phyloP scores from a whole-genome alignment of 2,797 vertebrate species.

The Otolemur crassicaudatus region DNA sequence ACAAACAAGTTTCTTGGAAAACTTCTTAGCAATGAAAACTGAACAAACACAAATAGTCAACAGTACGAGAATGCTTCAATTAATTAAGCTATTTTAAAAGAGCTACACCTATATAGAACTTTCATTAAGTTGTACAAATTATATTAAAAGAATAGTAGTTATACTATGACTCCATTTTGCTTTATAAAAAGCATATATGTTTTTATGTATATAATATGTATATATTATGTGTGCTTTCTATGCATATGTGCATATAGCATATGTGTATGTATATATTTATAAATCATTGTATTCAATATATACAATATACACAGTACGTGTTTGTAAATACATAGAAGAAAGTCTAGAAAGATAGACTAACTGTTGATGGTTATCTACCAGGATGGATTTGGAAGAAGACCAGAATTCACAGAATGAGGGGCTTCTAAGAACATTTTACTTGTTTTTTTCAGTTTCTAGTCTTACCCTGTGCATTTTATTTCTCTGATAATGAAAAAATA shows the following conservation, averaged over 20 bases:
- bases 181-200: neutral
- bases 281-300: neutral
- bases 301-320: neutral
- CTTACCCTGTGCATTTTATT: neutral
- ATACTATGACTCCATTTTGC: neutral
- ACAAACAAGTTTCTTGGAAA: neutral
- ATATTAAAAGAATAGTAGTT: neutral
- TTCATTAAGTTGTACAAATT: neutral
- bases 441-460: neutral
- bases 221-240: neutral
- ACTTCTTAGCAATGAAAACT: neutral
- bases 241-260: too few relatives aligned
- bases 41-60: constrained; percentile 37
- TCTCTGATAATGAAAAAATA: constrained; percentile 9
- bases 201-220: neutral
- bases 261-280: neutral
- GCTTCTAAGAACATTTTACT: neutral
- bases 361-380: neutral
- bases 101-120: neutral
- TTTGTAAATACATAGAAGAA: neutral
- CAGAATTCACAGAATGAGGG: neutral
- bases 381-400: neutral
- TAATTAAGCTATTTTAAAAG: neutral
- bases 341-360: neutral
- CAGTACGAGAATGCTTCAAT: neutral